Percentiles rank a stretch among this genome's conserved stretches.
Conservation (phyloP, 2,113 vertebrate genomes). For the Grantiella picta region DNA sequence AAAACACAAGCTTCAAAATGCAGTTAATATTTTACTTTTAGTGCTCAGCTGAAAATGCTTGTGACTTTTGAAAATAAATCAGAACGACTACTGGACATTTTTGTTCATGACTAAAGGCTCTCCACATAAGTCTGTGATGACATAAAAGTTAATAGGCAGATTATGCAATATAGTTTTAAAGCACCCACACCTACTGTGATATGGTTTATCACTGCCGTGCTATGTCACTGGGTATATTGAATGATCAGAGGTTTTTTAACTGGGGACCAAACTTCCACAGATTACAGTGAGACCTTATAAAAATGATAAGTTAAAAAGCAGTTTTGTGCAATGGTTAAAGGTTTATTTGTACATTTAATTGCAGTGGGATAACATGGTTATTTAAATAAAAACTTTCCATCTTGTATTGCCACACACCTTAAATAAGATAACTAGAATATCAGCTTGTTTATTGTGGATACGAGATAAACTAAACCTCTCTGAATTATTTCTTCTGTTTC, state of each 20-base stretch:
- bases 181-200: background rate
- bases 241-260: background rate
- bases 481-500: background rate
- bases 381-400: background rate
- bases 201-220: background rate
- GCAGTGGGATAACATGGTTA: rapidly evolving
- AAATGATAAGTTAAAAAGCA: background rate
- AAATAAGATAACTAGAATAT: background rate
- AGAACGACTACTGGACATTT: background rate
- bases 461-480: background rate
- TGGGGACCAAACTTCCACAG: background rate
- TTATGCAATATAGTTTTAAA: background rate
- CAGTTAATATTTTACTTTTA: conserved; percentile 1
- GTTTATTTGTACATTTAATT: background rate
- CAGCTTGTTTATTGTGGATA: background rate
- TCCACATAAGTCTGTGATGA: background rate
- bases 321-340: background rate
- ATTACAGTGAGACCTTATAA: background rate
- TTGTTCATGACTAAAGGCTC: background rate
- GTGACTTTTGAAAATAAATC: background rate
- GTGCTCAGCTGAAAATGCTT: background rate
- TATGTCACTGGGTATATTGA: background rate
- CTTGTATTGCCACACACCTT: background rate
- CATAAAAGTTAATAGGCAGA: background rate
- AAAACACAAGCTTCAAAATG: conserved; percentile 6